phyloP scores from a whole-genome alignment of 2,888 invertebrate species.

The Ormyrus rosae region DNA sequence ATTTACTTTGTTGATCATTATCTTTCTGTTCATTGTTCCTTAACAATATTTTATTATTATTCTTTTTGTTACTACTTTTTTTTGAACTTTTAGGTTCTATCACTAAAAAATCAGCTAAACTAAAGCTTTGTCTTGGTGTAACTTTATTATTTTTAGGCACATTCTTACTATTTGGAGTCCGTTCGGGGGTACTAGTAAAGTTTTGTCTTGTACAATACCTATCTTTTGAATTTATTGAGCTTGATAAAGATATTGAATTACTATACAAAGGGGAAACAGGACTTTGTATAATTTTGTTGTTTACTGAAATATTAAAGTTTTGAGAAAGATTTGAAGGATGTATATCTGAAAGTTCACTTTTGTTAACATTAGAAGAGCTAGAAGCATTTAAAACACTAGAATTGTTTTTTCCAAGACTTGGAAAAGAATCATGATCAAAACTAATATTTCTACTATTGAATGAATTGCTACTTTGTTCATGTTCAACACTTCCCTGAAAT shows the following conservation, averaged over 20 bases:
- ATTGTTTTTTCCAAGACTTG: slow-evolving; percentile 43
- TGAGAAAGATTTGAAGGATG: slow-evolving; percentile 55
- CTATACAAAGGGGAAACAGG: slow-evolving; percentile 61
- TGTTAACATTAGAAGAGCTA: slow-evolving; percentile 35
- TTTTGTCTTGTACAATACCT: slow-evolving; percentile 11
- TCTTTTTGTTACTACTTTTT: slow-evolving; percentile 58
- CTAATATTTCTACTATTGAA: slow-evolving; percentile 19
- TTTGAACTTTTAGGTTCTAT: slow-evolving; percentile 57
- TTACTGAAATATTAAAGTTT: slow-evolving; percentile 53
- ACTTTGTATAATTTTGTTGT: slow-evolving; percentile 51
- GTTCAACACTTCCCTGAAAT: slow-evolving; percentile 38
- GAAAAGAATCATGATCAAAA: slow-evolving; percentile 47
- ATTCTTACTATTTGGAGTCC: slow-evolving; percentile 46
- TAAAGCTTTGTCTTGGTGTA: slow-evolving; percentile 58
- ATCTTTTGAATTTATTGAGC: slow-evolving; percentile 38
- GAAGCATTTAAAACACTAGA: slow-evolving; percentile 50
- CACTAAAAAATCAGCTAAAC: slow-evolving; percentile 65
- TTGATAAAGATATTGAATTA: slow-evolving; percentile 43
- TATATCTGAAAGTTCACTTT: slow-evolving; percentile 39
- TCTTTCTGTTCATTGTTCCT: slow-evolving; percentile 42
- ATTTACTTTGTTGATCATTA: slow-evolving; percentile 27
- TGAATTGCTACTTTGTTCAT: slow-evolving; percentile 6
- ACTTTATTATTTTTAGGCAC: slow-evolving; percentile 59
- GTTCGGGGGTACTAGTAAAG: slow-evolving; percentile 53
- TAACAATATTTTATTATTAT: slow-evolving; percentile 38